Percentiles rank a stretch among this genome's conserved stretches.
Evolutionary conservation across 2,113 vertebrate species (phyloP).

Genomic region (Laticauda colubrina): DNA sequence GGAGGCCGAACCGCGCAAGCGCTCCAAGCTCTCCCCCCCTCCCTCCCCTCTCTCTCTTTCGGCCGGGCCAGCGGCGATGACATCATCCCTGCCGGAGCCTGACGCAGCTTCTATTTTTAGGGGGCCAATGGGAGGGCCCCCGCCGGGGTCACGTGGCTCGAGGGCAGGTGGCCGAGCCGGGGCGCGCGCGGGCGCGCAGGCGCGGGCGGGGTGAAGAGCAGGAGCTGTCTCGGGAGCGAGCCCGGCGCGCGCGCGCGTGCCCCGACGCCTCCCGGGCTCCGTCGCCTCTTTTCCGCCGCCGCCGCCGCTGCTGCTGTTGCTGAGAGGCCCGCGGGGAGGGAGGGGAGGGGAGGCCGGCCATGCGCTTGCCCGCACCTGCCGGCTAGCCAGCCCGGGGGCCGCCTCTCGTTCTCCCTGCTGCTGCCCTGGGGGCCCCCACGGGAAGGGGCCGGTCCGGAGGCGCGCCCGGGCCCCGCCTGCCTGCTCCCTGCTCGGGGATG

Average conservation of each 20-base stretch:
- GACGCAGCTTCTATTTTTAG: slow-evolving; percentile 58
- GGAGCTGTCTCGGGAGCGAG: neutral
- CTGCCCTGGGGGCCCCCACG: neutral
- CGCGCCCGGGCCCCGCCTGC: neutral
- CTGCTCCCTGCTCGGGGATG: neutral
- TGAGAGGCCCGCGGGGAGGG: neutral
- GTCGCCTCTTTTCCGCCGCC: neutral
- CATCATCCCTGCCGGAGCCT: slow-evolving; percentile 40
- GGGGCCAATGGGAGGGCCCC: slow-evolving; percentile 48
- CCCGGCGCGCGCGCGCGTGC: neutral
- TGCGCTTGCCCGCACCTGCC: slow-evolving; percentile 9
- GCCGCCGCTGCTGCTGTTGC: neutral
- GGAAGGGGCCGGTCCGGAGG: slow-evolving; percentile 6
- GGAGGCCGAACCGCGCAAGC: neutral
- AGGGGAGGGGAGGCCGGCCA: neutral
- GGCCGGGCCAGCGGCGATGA: slow-evolving; percentile 23
- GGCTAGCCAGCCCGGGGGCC: neutral
- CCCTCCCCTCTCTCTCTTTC: neutral
- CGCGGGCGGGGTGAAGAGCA: neutral
- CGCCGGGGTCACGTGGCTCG: slow-evolving; percentile 31
- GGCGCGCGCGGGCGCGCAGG: neutral
- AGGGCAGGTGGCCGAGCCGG: neutral
- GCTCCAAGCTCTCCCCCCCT: neutral
- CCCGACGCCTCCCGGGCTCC: neutral
- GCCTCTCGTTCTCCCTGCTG: neutral